These are phyloP conservation scores for Delphinus delphis DNA, from an alignment of 2,113 vertebrate species.

Conservation along the genomic window DNA sequence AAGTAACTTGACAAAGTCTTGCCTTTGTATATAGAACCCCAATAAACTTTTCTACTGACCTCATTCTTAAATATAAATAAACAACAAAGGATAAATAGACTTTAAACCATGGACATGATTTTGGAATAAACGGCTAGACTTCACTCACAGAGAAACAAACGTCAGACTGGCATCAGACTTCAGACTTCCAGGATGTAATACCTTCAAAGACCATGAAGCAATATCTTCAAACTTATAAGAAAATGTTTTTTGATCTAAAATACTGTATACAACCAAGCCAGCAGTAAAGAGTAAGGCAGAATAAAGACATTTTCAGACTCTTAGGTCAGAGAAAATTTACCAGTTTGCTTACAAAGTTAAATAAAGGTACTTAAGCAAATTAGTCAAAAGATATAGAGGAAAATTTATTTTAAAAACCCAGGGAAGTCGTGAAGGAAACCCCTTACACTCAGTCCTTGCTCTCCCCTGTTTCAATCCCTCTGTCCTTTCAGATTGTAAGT, in stretches of 20 bases:
- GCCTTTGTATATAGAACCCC: neutral
- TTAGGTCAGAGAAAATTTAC: neutral
- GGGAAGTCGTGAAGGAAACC: neutral
- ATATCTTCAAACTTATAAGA: neutral
- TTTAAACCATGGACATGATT: neutral
- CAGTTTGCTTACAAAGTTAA: neutral
- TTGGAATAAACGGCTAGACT: neutral
- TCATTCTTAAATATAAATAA: neutral
- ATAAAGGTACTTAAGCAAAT: neutral
- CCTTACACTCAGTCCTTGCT: neutral
- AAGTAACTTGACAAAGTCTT: neutral
- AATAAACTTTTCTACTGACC: neutral
- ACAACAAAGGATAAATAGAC: neutral
- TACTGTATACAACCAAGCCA: neutral
- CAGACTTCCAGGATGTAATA: neutral
- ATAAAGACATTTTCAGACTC: neutral
- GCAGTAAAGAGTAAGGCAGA: neutral
- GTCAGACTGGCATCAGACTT: neutral
- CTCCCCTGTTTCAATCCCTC: neutral
- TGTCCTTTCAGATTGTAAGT: neutral
- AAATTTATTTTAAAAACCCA: neutral
- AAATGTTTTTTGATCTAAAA: neutral
- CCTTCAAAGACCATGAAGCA: neutral
- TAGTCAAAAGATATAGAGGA: neutral
- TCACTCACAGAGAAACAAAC: neutral